Evolutionary conservation across 2,888 invertebrate species (phyloP).

Genomic region (Cosmia pyralina): DNA sequence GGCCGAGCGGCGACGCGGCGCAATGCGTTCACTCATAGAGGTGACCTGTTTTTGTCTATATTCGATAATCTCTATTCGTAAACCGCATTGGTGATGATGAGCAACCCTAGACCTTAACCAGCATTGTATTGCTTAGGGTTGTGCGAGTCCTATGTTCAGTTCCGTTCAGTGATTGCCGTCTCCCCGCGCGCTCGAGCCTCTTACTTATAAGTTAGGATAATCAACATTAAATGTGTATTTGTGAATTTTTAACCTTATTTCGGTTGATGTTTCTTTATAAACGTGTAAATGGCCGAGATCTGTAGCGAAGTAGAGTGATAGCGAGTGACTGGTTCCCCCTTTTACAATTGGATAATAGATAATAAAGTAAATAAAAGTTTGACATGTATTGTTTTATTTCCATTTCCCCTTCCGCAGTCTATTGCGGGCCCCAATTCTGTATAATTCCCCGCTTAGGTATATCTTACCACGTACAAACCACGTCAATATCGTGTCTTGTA

Average conservation of each 20-base stretch:
- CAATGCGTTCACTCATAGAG: slow-evolving; percentile 70
- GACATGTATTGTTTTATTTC: slow-evolving; percentile 82
- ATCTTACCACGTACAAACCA: no score
- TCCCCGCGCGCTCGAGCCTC: slow-evolving; percentile 78
- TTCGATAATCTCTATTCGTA: slow-evolving; percentile 65
- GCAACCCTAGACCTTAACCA: slow-evolving; percentile 53
- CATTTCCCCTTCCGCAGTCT: slow-evolving; percentile 46
- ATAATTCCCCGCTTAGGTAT: no score
- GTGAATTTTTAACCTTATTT: slow-evolving; percentile 89
- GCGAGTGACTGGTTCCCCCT: slow-evolving; percentile 88
- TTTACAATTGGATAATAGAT: slow-evolving; percentile 90
- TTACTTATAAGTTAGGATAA: slow-evolving; percentile 84
- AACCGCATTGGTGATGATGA: slow-evolving; percentile 61
- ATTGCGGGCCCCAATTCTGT: no score
- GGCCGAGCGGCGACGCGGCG: slow-evolving; percentile 73
- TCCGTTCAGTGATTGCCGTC: slow-evolving; percentile 59
- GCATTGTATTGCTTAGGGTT: slow-evolving; percentile 61
- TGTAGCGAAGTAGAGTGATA: slow-evolving; percentile 88
- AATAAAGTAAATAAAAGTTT: slow-evolving; percentile 88
- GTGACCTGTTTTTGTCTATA: slow-evolving; percentile 71
- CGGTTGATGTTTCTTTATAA: slow-evolving; percentile 88
- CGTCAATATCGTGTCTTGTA: no score
- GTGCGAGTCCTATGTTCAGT: slow-evolving; percentile 62
- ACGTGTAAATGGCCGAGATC: slow-evolving; percentile 89
- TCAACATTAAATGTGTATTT: slow-evolving; percentile 90